Percentiles rank a stretch among this genome's conserved stretches.
Evolutionary conservation across 2,888 invertebrate genomes (phyloP).

Genomic region (Sesia apiformis): DNA sequence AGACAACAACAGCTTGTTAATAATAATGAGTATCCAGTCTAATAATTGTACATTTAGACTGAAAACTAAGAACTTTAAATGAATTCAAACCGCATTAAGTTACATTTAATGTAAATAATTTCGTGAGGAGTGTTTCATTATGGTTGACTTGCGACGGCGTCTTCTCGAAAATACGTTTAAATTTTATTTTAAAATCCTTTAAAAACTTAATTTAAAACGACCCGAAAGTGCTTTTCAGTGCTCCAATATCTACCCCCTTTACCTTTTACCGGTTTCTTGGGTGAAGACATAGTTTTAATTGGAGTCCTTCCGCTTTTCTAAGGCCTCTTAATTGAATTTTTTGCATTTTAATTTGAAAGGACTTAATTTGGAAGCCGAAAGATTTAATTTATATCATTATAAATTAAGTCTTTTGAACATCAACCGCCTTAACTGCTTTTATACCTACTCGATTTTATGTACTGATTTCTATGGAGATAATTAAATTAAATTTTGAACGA

Average conservation of each 20-base stretch:
- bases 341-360: constrained; percentile 36
- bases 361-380: constrained; percentile 25
- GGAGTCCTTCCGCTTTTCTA: constrained; percentile 47
- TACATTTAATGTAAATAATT: too few species aligned
- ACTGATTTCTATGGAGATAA: too few species aligned
- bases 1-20: too few species aligned
- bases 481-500: too few species aligned
- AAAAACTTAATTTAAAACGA: constrained; percentile 38
- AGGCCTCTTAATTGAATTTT: constrained; percentile 47
- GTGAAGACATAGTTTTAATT: constrained; percentile 62
- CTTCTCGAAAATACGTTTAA: not conserved
- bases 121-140: too few species aligned
- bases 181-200: constrained; percentile 27
- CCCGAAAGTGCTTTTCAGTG: constrained; percentile 43
- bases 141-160: too few species aligned
- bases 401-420: constrained; percentile 2
- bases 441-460: too few species aligned
- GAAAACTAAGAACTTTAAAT: too few species aligned
- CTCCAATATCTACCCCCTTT: constrained; percentile 37
- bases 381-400: constrained; percentile 29
- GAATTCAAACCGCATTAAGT: too few species aligned
- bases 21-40: too few species aligned
- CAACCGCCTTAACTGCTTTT: too few species aligned
- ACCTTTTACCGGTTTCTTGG: constrained; percentile 32
- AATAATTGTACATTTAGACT: too few species aligned